Percentiles rank a stretch among this genome's conserved stretches.
phyloP scores from a whole-genome alignment of 2,888 invertebrate species.

The Acrocera orbiculus region DNA sequence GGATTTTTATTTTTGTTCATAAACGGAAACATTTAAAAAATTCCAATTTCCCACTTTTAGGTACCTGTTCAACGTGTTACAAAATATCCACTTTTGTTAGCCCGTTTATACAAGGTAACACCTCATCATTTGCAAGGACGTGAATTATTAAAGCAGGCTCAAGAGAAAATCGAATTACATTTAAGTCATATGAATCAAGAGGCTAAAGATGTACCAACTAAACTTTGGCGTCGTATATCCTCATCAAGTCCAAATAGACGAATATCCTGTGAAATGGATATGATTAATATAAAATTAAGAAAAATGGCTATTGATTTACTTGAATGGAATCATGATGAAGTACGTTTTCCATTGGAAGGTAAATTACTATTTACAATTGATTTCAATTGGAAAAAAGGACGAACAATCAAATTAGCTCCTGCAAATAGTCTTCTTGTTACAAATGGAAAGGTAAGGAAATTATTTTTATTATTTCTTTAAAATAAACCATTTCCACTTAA shows the following conservation, averaged over 20 bases:
- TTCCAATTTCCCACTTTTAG: constrained; percentile 28
- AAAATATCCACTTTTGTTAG: constrained; percentile 84
- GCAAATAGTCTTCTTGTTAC: constrained; percentile 81
- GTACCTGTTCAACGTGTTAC: constrained; percentile 93
- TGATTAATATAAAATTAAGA: constrained; percentile 73
- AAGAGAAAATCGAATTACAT: constrained; percentile 82
- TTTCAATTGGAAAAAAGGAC: constrained; percentile 77
- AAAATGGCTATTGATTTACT: constrained; percentile 87
- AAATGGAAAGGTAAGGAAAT: constrained; percentile 59
- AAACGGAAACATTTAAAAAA: neutral
- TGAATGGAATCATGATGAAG: constrained; percentile 89
- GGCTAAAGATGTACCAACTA: constrained; percentile 78
- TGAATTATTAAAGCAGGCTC: constrained; percentile 69
- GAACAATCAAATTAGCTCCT: constrained; percentile 73
- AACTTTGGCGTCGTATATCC: constrained; percentile 76
- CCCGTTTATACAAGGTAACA: constrained; percentile 78
- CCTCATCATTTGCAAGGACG: constrained; percentile 68
- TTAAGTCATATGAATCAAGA: constrained; percentile 89
- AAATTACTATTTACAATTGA: constrained; percentile 74
- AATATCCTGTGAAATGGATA: constrained; percentile 67
- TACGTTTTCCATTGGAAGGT: constrained; percentile 79
- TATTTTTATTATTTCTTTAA: constrained; percentile 2
- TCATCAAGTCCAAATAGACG: constrained; percentile 49
- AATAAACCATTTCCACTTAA: too few relatives aligned
- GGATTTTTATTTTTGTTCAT: too few relatives aligned